phyloP scores from a whole-genome alignment of 2,888 invertebrate species.

The Stegana nigrithorax region DNA sequence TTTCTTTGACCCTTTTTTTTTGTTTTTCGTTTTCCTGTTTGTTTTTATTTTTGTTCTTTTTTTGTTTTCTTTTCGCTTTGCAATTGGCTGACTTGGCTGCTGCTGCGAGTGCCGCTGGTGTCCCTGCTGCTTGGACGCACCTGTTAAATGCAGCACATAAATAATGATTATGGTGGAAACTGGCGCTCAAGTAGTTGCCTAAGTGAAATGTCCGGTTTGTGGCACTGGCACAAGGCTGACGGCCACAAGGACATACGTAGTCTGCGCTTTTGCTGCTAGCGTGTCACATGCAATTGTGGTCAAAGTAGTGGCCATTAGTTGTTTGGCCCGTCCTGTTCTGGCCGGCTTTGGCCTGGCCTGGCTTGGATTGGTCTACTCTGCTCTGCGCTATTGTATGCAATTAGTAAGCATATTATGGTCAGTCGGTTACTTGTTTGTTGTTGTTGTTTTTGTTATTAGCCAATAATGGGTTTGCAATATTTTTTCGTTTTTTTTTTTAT shows the following conservation, averaged over 20 bases:
- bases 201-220: constrained; percentile 30
- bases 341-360: too few relatives aligned
- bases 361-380: not conserved
- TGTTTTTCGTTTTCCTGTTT: not conserved
- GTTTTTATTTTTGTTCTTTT: not conserved
- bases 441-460: constrained; percentile 4
- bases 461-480: constrained; percentile 12
- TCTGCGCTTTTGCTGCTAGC: not conserved
- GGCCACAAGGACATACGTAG: not conserved
- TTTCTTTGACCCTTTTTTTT: constrained; percentile 18
- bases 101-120: not conserved
- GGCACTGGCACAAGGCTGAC: not conserved
- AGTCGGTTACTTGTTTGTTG: not conserved
- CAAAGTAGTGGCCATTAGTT: constrained; percentile 1
- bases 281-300: constrained; percentile 12
- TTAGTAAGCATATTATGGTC: not conserved
- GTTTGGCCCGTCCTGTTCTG: not conserved
- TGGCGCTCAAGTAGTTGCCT: constrained; percentile 17
- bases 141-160: constrained; percentile 45
- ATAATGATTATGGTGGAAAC: constrained; percentile 40
- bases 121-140: constrained; percentile 23
- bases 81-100: too few relatives aligned
- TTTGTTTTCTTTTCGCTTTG: too few relatives aligned
- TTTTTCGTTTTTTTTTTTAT: not conserved
- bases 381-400: not conserved